These are phyloP conservation scores for Coenonympha arcania DNA, from an alignment of 2,888 invertebrate species.

Conservation along the genomic window DNA sequence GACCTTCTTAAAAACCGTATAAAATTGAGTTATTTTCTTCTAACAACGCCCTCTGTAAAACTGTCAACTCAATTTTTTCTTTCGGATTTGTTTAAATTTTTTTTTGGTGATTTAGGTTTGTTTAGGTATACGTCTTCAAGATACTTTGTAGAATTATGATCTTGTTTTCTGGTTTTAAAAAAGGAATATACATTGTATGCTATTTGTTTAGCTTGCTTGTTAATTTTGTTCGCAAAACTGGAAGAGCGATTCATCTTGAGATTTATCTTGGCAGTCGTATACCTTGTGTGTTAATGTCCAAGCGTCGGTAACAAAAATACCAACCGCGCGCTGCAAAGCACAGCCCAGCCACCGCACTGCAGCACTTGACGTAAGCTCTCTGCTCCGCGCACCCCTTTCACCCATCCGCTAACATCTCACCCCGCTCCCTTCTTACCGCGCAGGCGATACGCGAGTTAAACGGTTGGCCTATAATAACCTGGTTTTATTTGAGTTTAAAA, in stretches of 20 bases:
- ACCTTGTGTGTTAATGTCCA: neutral
- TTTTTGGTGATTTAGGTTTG: neutral
- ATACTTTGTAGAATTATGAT: neutral
- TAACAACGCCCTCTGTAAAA: neutral
- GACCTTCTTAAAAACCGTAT: neutral
- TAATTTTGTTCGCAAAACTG: neutral
- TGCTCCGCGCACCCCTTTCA: too few species aligned
- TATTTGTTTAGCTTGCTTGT: neutral
- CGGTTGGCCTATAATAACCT: too few species aligned
- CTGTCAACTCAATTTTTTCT: neutral
- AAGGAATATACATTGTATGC: neutral
- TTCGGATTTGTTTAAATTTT: neutral
- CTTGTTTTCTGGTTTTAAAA: neutral
- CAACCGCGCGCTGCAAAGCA: neutral
- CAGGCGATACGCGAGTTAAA: too few species aligned
- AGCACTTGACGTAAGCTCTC: neutral
- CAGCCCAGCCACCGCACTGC: neutral
- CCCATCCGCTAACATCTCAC: too few species aligned
- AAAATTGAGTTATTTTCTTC: neutral
- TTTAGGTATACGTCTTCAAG: neutral
- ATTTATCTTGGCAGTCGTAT: neutral
- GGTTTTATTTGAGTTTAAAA: too few species aligned
- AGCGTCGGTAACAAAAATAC: neutral
- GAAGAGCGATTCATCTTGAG: neutral
- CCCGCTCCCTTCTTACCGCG: too few species aligned